A percentile compares a stretch with the other conserved stretches of the same genome.
Conservation (phyloP, 2,797 vertebrate genomes). For the Hapalemur alaotrensis region DNA sequence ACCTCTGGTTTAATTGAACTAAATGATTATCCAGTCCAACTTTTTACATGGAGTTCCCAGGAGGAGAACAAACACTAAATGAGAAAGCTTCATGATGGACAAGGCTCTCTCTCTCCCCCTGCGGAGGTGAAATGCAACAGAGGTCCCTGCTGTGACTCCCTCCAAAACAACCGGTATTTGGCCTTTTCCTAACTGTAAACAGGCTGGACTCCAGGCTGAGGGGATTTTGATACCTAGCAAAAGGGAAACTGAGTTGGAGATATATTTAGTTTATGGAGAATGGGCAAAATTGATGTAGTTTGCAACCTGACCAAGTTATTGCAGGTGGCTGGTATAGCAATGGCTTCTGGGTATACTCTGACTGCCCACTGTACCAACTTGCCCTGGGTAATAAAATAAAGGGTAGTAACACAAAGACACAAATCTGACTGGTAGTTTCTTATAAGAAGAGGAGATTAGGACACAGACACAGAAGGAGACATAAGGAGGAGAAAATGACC, state of each 20-base stretch:
- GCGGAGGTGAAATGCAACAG: neutral
- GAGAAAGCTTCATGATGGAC: neutral
- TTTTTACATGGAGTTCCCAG: neutral
- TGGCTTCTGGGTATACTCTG: neutral
- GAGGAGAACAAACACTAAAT: neutral
- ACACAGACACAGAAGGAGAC: neutral
- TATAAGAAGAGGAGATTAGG: neutral
- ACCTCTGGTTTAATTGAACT: conserved; percentile 29
- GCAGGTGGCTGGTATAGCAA: neutral
- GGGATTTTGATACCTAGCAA: neutral
- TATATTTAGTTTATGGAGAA: neutral
- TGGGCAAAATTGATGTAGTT: neutral
- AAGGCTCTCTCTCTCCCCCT: neutral
- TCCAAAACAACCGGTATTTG: neutral
- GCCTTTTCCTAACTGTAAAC: neutral
- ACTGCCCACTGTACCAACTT: neutral
- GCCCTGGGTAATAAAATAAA: neutral
- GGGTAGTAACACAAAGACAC: neutral
- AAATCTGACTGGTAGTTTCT: neutral
- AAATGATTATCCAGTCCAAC: neutral
- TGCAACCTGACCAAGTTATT: neutral
- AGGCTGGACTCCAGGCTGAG: neutral
- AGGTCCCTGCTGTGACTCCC: neutral
- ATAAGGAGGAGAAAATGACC: neutral
- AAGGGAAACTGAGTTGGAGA: neutral